phyloP scores from a whole-genome alignment of 2,113 vertebrate species.

The Ammospiza caudacuta region DNA sequence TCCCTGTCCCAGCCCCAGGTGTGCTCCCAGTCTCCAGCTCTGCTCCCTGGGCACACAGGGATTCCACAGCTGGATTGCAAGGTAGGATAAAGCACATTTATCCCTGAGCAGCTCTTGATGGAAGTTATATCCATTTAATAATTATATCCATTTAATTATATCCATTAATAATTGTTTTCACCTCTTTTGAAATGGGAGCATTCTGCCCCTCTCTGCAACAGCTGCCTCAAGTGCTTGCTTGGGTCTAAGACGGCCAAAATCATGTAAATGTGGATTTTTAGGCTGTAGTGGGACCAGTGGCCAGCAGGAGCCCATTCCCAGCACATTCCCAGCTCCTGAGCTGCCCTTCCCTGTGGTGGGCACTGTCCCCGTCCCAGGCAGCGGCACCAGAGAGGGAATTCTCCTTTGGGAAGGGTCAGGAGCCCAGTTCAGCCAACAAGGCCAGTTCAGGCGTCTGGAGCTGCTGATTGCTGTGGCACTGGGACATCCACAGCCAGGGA shows the following conservation, averaged over 20 bases:
- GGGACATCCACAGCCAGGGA: neutral
- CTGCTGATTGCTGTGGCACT: neutral
- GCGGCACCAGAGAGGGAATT: neutral
- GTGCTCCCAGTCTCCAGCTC: too few species aligned
- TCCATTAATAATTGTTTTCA: neutral
- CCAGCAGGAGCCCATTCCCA: neutral
- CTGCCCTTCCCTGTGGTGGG: neutral
- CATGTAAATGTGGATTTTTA: neutral
- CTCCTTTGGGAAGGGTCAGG: neutral
- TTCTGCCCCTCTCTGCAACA: neutral
- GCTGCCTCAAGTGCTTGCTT: neutral
- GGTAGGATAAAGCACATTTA: neutral
- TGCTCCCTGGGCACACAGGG: neutral
- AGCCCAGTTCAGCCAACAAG: neutral
- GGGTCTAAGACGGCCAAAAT: neutral
- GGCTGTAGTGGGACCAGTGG: neutral
- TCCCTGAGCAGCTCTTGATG: neutral
- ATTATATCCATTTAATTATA: accelerated
- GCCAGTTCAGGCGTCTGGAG: neutral
- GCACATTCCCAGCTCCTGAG: accelerated
- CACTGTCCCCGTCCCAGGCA: neutral
- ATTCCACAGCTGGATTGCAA: neutral
- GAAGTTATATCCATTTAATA: neutral
- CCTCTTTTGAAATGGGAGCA: neutral
- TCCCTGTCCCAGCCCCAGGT: accelerated